Base-by-base conservation (phyloP, 2,113 vertebrate species). In the Nicator chloris region DNA sequence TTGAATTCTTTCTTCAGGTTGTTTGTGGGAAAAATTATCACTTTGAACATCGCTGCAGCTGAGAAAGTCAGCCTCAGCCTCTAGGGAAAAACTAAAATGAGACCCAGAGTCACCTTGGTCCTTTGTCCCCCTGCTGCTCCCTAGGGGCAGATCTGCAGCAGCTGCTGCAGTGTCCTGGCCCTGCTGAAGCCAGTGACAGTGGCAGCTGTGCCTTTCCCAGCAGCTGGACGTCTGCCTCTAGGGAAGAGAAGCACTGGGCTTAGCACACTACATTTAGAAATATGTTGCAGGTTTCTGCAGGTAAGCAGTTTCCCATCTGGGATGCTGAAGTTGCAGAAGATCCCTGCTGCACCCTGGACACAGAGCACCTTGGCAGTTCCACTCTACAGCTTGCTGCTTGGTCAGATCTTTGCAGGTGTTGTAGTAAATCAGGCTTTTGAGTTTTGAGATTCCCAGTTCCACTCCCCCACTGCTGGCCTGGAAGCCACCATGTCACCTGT, bases 61-160 rank as follows among this genome's bases (percentile, higher is more conserved):
- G n/a, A n/a, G n/a, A n/a, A n/a, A n/a, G n/a, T n/a, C n/a, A n/a
- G n/a, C n/a, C n/a, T n/a, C n/a, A n/a, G n/a, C n/a, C n/a, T n/a
- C n/a, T n/a, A n/a, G n/a, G n/a, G n/a, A n/a, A n/a, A n/a, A n/a
- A n/a, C n/a, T n/a, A n/a, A n/a, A n/a, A n/a, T n/a, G n/a, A n/a
- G n/a, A n/a, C n/a, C n/a, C n/a, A n/a, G n/a, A n/a, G 60, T 44
- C 47, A 49, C 37, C 33, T 44, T 17, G 42, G 15, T 24, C 21
- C 53, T 26, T 33, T 37, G 40, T 27, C 11, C 13, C 7, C 4
- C 4, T 3, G 0, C 19, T 19, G 2, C 7, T 26, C 9, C 33
- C 23, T 23, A 31, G 53, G 60, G 49, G 20, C 73, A 85, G 37
- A 23, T 35, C 21, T 54, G 51, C 60, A 51, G 80, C 45, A 70